Percentiles rank a stretch among this genome's conserved stretches.
These are phyloP conservation scores for Heliangelus exortis DNA, from an alignment of 2,797 vertebrate species.

Conservation along the genomic window DNA sequence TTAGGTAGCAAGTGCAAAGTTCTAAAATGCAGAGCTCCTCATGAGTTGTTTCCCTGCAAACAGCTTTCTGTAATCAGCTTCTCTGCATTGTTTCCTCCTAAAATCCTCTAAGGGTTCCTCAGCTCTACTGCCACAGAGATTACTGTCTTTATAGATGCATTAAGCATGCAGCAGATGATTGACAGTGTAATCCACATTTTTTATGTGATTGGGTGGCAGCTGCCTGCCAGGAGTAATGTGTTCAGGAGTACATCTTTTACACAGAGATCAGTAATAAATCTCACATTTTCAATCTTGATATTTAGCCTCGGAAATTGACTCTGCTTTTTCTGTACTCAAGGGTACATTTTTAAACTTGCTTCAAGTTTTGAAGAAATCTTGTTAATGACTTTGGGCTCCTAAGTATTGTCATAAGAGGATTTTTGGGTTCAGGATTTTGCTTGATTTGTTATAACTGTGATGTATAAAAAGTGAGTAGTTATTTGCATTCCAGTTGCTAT, in stretches of 20 bases:
- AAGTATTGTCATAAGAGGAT: background rate
- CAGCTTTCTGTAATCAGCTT: background rate
- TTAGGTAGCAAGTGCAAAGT: background rate
- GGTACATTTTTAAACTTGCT: background rate
- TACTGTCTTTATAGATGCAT: slow-evolving; percentile 17
- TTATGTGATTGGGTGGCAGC: slow-evolving; percentile 34
- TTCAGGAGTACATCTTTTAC: background rate
- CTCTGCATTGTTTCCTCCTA: slow-evolving; percentile 4
- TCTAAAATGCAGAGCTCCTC: background rate
- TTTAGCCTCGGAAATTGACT: slow-evolving; percentile 40
- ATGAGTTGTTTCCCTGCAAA: background rate
- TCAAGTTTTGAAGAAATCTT: slow-evolving; percentile 16
- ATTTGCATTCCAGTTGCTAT: background rate
- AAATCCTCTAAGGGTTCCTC: background rate
- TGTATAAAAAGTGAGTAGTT: background rate
- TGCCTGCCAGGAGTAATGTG: slow-evolving; percentile 16
- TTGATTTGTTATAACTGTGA: slow-evolving; percentile 4
- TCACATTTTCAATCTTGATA: slow-evolving; percentile 21
- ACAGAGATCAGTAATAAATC: slow-evolving; percentile 25
- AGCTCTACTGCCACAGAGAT: slow-evolving; percentile 7
- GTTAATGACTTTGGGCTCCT: background rate
- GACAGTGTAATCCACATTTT: slow-evolving; percentile 36
- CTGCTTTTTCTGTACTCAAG: slow-evolving; percentile 4
- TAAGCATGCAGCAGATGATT: slow-evolving; percentile 24
- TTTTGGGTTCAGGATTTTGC: slow-evolving; percentile 13